Base-by-base conservation (phyloP, 92 coral and sea anemone species). In the Micromussa lordhowensis region DNA sequence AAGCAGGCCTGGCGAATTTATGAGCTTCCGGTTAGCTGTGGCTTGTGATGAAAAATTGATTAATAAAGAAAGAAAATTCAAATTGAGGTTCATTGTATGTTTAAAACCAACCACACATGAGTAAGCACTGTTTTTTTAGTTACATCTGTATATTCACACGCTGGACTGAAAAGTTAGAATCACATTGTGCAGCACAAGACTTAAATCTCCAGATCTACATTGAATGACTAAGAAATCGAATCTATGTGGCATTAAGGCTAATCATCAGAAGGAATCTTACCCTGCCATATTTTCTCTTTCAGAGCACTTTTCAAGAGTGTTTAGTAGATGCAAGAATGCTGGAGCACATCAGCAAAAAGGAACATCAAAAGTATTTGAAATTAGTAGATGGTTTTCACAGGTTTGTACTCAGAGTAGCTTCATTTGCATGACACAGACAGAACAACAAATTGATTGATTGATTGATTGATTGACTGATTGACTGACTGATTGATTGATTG, bases 321-420 rank as follows among this genome's bases (percentile, higher is more conserved):
- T 82, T 98, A 71, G 96, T 98, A 44, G 99, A 98, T 86, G 99
- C 99, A 38, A 78, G 99, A 85, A 98, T 98, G 99, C 92, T 98
- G 82, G 99, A 98, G 78, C 99, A 98, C 77, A 98, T 98, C 57
- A 96, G 98, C 92, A 98, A 98, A 89, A 98, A 98, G 72, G 99
- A 98, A 88, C 96, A 91, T 86, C 99, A 98, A 81, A 98, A 96
- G 75, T 93, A 93, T 78, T 92, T 98, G 83, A 98, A 98, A 90
- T 94, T 98, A 53, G 99, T 98, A 28, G 99, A 98, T 88, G 95
- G 98, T 85, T 98, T 96, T 92, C 99, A 98, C 84, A 90, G 99
- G 99, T 96, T 83, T 83, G 96, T 89, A 44, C 78, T 35, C 38
- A n/a, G 26, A 49, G 31, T 9, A 77, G 13, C 35, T 54, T 48